A percentile compares a stretch with the other conserved stretches of the same genome.
Evolutionary conservation across 2,113 vertebrate species (phyloP).

Genomic region (Pelecanoides urinatrix): DNA sequence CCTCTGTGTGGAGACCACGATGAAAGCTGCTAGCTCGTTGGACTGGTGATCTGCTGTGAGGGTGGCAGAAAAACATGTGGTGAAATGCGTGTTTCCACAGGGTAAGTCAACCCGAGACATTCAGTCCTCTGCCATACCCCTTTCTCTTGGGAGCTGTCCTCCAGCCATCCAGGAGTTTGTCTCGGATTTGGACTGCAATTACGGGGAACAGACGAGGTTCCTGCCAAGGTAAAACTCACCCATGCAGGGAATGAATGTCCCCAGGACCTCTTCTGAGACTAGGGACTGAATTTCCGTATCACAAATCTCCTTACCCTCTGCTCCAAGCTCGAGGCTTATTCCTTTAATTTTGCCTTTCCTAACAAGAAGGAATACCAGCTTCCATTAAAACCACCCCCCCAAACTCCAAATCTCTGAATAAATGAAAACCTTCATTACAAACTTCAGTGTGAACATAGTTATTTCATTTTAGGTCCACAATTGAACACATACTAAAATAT

Average conservation of each 20-base stretch:
- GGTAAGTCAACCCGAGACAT: fast-evolving
- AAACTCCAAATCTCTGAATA: not conserved
- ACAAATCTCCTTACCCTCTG: not conserved
- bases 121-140: not conserved
- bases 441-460: not conserved
- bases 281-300: not conserved
- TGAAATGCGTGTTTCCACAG: not conserved
- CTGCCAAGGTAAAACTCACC: not conserved
- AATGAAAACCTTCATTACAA: not conserved
- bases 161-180: not conserved
- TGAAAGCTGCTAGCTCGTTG: not conserved
- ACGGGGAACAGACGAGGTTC: not conserved
- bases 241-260: fast-evolving
- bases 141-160: not conserved
- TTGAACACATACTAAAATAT: not conserved
- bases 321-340: not conserved
- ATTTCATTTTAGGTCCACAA: not conserved
- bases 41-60: not conserved
- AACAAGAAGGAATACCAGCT: not conserved
- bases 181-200: not conserved
- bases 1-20: not conserved
- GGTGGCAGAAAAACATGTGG: not conserved
- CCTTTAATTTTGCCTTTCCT: not conserved
- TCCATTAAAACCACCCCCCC: not conserved
- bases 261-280: not conserved